Percentiles rank a stretch among this genome's conserved stretches.
These are phyloP conservation scores for Caerostris extrusa DNA, from an alignment of 1,140 invertebrate species.

Conservation along the genomic window DNA sequence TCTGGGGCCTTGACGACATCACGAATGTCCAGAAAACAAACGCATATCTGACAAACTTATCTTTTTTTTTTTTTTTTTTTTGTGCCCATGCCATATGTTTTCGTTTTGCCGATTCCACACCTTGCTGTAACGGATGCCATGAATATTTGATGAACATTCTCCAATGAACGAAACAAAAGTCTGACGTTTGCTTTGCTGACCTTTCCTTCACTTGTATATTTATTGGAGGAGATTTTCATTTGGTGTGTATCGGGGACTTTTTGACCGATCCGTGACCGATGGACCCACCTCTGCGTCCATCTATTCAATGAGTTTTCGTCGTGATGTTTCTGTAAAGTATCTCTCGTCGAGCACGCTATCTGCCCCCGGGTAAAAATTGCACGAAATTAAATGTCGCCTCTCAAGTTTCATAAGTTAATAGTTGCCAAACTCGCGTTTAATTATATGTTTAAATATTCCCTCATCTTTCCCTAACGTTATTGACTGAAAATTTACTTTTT, in stretches of 20 bases:
- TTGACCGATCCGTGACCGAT: slow-evolving; percentile 51
- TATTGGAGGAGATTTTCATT: slow-evolving; percentile 1
- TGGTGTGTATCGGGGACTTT: slow-evolving; percentile 46
- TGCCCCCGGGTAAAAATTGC: slow-evolving; percentile 16
- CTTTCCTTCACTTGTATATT: not conserved
- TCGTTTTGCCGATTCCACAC: not conserved
- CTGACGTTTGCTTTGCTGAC: not conserved
- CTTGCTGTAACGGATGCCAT: slow-evolving; percentile 17
- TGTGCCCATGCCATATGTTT: not conserved
- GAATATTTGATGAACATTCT: slow-evolving; percentile 41
- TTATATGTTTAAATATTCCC: too few relatives aligned
- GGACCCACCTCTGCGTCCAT: slow-evolving; percentile 32
- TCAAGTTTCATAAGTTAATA: not conserved
- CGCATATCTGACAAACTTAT: not conserved
- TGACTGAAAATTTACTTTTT: too few relatives aligned
- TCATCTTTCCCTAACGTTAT: too few relatives aligned
- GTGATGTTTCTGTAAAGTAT: slow-evolving; percentile 9
- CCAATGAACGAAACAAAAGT: not conserved
- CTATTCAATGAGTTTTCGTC: slow-evolving; percentile 37
- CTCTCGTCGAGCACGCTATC: not conserved
- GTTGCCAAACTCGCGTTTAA: too few relatives aligned
- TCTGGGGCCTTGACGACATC: not conserved
- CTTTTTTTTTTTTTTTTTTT: too few relatives aligned
- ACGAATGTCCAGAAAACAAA: not conserved
- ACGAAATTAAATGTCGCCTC: not conserved